Percentiles rank a stretch among this genome's conserved stretches.
These are phyloP conservation scores for Tympanuchus pallidicinctus DNA, from an alignment of 2,113 vertebrate species.

Conservation along the genomic window DNA sequence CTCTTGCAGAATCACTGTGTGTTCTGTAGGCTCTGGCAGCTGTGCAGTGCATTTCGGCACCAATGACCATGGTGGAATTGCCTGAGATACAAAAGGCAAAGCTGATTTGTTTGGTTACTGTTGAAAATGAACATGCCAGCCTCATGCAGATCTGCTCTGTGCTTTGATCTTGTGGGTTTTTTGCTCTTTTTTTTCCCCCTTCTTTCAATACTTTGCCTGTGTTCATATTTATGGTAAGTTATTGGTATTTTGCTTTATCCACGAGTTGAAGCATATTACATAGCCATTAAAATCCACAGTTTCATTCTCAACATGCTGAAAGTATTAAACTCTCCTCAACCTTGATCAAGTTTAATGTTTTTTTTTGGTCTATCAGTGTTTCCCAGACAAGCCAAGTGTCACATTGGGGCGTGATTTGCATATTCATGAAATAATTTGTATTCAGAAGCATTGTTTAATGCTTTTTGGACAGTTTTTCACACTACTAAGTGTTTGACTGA, in stretches of 20 bases:
- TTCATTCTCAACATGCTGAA: neutral
- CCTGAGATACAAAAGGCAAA: neutral
- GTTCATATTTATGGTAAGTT: neutral
- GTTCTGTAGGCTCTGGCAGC: neutral
- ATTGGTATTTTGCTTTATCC: neutral
- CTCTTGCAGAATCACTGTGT: neutral
- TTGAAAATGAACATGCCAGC: neutral
- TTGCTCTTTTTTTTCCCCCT: neutral
- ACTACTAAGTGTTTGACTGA: neutral
- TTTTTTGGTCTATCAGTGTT: slow-evolving; percentile 9
- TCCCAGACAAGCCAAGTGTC: slow-evolving; percentile 56
- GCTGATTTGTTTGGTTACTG: neutral
- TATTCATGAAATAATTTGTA: slow-evolving; percentile 44
- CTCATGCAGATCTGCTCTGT: neutral
- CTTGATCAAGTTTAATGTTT: slow-evolving; percentile 18
- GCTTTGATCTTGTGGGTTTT: neutral
- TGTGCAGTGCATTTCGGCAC: neutral
- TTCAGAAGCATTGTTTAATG: slow-evolving; percentile 19
- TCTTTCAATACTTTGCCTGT: neutral
- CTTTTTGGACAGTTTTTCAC: slow-evolving; percentile 41
- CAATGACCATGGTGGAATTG: neutral
- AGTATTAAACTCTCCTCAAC: neutral
- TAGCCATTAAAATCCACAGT: neutral
- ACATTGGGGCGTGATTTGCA: slow-evolving; percentile 48
- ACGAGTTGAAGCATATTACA: neutral